phyloP scores from a whole-genome alignment of 2,797 vertebrate species.

The Phalanger gymnotis region DNA sequence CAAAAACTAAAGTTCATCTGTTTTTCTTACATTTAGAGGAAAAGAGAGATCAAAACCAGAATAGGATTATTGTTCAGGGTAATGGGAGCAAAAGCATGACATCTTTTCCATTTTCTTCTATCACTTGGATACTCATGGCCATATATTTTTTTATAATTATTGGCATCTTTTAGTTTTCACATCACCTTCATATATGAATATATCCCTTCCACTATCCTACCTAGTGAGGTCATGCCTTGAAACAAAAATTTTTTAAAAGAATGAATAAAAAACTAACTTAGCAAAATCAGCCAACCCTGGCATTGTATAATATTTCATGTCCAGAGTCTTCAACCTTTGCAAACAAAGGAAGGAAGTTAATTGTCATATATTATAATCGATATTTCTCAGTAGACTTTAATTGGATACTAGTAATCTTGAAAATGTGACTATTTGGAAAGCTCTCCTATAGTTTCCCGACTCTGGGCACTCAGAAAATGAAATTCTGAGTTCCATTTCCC shows the following conservation, averaged over 20 bases:
- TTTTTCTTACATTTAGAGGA: neutral
- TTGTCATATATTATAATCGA: neutral
- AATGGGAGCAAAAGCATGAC: neutral
- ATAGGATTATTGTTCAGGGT: neutral
- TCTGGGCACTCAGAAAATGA: neutral
- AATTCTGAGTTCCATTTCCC: neutral
- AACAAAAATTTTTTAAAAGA: neutral
- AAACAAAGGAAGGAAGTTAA: neutral
- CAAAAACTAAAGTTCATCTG: neutral
- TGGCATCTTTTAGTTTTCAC: neutral
- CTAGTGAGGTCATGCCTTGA: neutral
- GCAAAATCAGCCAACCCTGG: neutral
- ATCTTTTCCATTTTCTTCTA: neutral
- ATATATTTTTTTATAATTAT: neutral
- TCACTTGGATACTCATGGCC: neutral
- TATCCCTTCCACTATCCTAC: neutral
- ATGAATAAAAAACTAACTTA: neutral
- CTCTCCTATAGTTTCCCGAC: neutral
- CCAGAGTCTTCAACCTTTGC: neutral
- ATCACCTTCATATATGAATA: neutral
- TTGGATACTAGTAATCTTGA: neutral
- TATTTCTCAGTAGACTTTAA: neutral
- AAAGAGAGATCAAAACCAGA: neutral
- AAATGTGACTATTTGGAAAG: neutral
- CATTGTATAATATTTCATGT: neutral